Base-by-base conservation (phyloP, 2,113 vertebrate species). In the Gadus macrocephalus region DNA sequence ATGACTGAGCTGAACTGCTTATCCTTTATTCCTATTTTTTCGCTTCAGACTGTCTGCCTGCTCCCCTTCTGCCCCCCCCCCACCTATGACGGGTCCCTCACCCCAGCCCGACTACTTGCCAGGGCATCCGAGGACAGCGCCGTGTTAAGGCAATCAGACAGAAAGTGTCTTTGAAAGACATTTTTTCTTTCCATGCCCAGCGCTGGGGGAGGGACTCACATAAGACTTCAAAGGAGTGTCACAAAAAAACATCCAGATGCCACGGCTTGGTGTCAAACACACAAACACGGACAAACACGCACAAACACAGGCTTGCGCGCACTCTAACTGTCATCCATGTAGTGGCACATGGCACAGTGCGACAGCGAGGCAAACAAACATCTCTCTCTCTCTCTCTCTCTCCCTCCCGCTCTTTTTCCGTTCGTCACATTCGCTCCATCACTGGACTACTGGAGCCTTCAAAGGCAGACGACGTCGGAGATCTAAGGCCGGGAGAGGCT, bases 221-320 rank as follows among this genome's bases (percentile, higher is more conserved):
- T 78, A 79, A 79, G 83, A 91, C 90, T 89, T 92, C 86, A 91
- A 90, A 91, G 85, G 72, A 69, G 63, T 75, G 78, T 87, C 84
- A 85, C 72, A 85, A 82, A 58, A 85, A 85, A 89, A 87, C 85
- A 86, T 76, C 74, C 85, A 89, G 85, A 86, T 86, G 82, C 77
- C 77, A 69, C 71, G 75, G 28, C 28, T 42, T 53, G n/a, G 27
- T 56, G n/a, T 28, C 58, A 49, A 27, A 42, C 56, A 61, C 56
- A 61, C 58, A 69, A 55, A 61, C 56, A 69, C 58, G 60, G 27
- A 38, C 28, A 38, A 4, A 60, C 56, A 69, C 58, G 60, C 56
- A 38, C 28, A 38, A 4, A 60, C 58, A 69, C 67, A 42, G 1
- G 11, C 38, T 1, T 6, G 35, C 31, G 15, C 27, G 35, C 58